phyloP scores from a whole-genome alignment of 2,888 invertebrate species.

The Cataglyphis albicans region DNA sequence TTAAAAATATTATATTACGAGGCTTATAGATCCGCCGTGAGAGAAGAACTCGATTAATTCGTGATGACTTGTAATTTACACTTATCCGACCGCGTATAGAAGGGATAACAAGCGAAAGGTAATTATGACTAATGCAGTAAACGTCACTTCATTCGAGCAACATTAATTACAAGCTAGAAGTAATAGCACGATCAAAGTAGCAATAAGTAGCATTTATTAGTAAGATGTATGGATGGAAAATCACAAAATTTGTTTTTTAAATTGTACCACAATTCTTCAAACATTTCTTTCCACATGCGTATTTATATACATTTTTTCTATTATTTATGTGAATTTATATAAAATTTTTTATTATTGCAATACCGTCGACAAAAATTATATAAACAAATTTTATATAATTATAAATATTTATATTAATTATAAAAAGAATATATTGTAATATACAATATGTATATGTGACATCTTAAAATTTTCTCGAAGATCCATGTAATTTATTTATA shows the following conservation, averaged over 20 bases:
- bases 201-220: neutral
- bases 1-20: neutral
- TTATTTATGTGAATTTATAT: too few relatives aligned
- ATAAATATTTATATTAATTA: neutral
- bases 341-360: neutral
- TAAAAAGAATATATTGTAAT: too few relatives aligned
- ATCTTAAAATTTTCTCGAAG: neutral
- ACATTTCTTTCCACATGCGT: neutral
- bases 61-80: slow-evolving; percentile 17
- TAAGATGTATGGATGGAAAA: slow-evolving; percentile 14
- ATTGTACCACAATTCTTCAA: neutral
- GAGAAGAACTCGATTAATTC: neutral
- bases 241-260: too few relatives aligned
- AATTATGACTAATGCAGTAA: neutral
- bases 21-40: neutral
- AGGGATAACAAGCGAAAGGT: neutral
- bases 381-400: neutral
- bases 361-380: neutral
- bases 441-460: neutral
- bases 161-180: slow-evolving; percentile 9
- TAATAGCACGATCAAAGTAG: neutral
- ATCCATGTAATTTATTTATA: neutral
- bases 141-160: neutral
- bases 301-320: neutral
- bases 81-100: neutral